Evolutionary conservation across 2,113 vertebrate species (phyloP).

Genomic region (Dasyurus viverrinus): DNA sequence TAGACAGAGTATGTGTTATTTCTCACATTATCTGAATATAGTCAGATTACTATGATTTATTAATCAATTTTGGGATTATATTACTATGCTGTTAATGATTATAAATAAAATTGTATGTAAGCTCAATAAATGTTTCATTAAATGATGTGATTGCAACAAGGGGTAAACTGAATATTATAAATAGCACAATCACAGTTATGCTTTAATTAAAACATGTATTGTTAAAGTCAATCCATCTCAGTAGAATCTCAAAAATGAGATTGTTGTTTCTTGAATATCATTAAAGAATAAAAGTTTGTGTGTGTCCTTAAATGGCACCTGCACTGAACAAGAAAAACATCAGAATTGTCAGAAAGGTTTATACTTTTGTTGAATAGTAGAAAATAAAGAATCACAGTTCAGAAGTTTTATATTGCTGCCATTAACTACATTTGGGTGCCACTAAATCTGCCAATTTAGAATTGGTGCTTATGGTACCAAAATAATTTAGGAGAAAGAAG

Average conservation of each 20-base stretch:
- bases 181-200: neutral
- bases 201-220: conserved; percentile 38
- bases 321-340: neutral
- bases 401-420: conserved; percentile 9
- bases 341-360: neutral
- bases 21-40: conserved; percentile 4
- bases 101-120: conserved; percentile 32
- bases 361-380: conserved; percentile 23
- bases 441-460: conserved; percentile 24
- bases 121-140: conserved; percentile 34
- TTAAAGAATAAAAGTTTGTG: conserved; percentile 4
- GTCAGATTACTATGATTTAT: conserved; percentile 18
- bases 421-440: conserved; percentile 12
- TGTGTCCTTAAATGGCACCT: neutral
- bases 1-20: neutral
- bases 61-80: conserved; percentile 16
- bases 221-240: conserved; percentile 2
- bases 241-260: neutral
- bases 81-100: neutral
- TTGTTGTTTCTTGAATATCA: neutral
- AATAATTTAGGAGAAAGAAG: neutral
- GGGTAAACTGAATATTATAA: conserved; percentile 38
- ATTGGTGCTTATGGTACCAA: neutral
- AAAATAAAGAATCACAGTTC: neutral
- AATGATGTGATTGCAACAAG: conserved; percentile 17